Conservation (phyloP, 2,888 invertebrate species). For the Lysandra bellargus region DNA sequence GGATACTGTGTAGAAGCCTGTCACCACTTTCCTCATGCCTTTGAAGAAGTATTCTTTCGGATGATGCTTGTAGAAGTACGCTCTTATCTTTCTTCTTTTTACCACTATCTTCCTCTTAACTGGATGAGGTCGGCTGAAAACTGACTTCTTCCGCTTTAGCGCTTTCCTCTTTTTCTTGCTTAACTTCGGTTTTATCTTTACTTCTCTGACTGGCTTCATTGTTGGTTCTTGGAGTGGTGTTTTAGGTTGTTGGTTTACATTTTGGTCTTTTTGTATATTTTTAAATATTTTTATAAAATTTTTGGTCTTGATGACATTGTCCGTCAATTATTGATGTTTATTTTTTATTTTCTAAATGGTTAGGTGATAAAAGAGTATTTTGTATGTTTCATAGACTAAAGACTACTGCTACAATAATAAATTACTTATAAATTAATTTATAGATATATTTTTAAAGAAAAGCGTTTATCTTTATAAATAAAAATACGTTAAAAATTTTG, state of each 20-base stretch:
- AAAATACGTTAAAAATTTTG: too few relatives aligned
- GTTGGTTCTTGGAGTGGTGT: neutral
- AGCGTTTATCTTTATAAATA: too few relatives aligned
- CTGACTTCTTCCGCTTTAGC: slow-evolving; percentile 58
- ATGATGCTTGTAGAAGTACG: slow-evolving; percentile 58
- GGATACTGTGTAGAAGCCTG: slow-evolving; percentile 58
- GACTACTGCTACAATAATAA: too few relatives aligned
- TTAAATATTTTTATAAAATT: neutral
- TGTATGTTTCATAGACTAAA: neutral
- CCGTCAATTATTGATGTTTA: neutral
- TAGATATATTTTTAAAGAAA: too few relatives aligned
- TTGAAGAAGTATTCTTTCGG: slow-evolving; percentile 50
- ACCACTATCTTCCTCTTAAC: slow-evolving; percentile 60
- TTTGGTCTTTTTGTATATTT: neutral
- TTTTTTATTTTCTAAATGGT: neutral
- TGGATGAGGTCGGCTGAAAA: slow-evolving; percentile 63
- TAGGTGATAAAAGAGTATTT: neutral
- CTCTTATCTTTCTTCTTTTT: slow-evolving; percentile 56
- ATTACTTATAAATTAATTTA: too few relatives aligned
- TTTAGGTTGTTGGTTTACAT: neutral
- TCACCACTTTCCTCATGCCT: slow-evolving; percentile 56
- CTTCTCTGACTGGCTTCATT: slow-evolving; percentile 16
- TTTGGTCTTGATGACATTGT: neutral
- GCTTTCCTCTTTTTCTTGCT: slow-evolving; percentile 55
- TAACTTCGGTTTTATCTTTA: slow-evolving; percentile 44